Evolutionary conservation across 1,140 invertebrate species (phyloP).

Genomic region (Cotesia glomerata): DNA sequence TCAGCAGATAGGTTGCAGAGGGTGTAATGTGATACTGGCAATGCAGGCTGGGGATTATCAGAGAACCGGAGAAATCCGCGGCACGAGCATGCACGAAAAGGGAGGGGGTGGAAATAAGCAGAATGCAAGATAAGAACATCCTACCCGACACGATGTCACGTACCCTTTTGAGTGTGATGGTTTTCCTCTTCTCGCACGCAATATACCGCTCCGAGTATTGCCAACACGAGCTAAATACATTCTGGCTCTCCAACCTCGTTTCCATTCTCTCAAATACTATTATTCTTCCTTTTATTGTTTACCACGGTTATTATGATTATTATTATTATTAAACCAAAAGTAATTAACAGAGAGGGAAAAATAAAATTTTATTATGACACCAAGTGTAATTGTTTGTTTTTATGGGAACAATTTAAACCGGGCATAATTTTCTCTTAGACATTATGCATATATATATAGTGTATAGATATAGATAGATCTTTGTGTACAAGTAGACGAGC

Average conservation of each 20-base stretch:
- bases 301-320: not conserved
- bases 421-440: no score
- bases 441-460: no score
- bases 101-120: slow-evolving; percentile 38
- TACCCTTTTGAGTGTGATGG: slow-evolving; percentile 57
- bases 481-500: slow-evolving; percentile 2
- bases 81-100: not conserved
- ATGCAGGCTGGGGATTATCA: not conserved
- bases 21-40: slow-evolving; percentile 21
- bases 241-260: not conserved
- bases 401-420: no score
- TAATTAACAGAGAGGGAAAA: not conserved
- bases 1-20: slow-evolving; percentile 22
- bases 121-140: slow-evolving; percentile 55
- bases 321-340: not conserved
- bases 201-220: slow-evolving; percentile 34
- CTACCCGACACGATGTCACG: slow-evolving; percentile 55
- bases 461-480: not conserved
- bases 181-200: slow-evolving; percentile 44
- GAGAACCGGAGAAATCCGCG: slow-evolving; percentile 25
- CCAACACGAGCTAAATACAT: not conserved
- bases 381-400: no score
- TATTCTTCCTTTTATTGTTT: not conserved
- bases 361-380: not conserved
- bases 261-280: not conserved